Percentiles rank a stretch among this genome's conserved stretches.
phyloP scores from a whole-genome alignment of 2,888 invertebrate species.

The Drosophila nr. fundita region DNA sequence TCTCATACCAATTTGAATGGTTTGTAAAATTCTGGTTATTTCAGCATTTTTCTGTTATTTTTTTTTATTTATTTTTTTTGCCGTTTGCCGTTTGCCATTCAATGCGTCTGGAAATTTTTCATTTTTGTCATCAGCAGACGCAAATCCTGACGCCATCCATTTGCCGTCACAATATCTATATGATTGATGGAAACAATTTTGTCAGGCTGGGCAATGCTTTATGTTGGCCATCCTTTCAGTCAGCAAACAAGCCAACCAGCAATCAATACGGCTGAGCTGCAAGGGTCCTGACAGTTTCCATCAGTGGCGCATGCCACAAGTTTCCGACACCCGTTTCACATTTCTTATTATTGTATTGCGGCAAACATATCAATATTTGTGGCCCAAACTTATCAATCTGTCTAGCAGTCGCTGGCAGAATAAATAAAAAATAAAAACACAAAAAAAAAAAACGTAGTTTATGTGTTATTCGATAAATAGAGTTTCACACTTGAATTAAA shows the following conservation, averaged over 20 bases:
- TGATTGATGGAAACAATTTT: constrained; percentile 62
- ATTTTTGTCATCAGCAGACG: constrained; percentile 33
- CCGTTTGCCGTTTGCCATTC: background rate
- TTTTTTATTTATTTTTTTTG: background rate
- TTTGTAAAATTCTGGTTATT: background rate
- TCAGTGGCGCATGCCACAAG: constrained; percentile 32
- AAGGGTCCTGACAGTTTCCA: constrained; percentile 52
- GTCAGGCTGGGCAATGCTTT: constrained; percentile 28
- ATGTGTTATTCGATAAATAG: background rate
- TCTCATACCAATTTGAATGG: background rate
- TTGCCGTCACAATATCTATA: constrained; percentile 27
- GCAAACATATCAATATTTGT: constrained; percentile 47
- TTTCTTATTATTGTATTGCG: constrained; percentile 28
- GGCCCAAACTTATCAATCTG: constrained; percentile 28
- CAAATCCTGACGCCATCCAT: constrained; percentile 31
- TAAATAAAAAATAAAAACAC: background rate
- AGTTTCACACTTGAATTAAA: constrained; percentile 14
- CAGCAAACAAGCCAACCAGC: constrained; percentile 49
- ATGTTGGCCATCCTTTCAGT: constrained; percentile 25
- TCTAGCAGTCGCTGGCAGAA: constrained; percentile 4
- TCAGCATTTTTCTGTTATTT: background rate
- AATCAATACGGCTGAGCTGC: constrained; percentile 47
- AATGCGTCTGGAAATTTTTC: constrained; percentile 8
- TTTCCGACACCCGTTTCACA: constrained; percentile 23
- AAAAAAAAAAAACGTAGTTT: background rate